Percentiles rank a stretch among this genome's conserved stretches.
Evolutionary conservation across 2,113 vertebrate species (phyloP).

Genomic region (Marcusenius ussheri): DNA sequence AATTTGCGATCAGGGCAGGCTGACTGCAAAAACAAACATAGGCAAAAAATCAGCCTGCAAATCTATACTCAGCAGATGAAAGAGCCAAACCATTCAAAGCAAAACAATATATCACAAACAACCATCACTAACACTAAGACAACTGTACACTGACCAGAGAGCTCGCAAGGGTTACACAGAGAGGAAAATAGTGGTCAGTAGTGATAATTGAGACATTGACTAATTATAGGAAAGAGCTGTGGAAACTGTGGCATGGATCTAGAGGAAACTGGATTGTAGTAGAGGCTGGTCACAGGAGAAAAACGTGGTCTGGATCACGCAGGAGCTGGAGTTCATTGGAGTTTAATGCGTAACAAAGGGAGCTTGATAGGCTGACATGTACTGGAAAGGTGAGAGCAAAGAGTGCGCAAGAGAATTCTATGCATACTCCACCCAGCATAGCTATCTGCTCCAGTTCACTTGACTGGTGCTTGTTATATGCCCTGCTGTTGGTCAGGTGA

Average conservation of each 20-base stretch:
- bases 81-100: neutral
- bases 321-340: neutral
- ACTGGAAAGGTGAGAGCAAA: neutral
- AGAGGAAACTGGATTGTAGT: neutral
- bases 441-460: neutral
- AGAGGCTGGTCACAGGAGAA: neutral
- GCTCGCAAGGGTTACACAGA: neutral
- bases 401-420: neutral
- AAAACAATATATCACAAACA: neutral
- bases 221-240: neutral
- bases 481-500: neutral
- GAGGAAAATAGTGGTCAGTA: neutral
- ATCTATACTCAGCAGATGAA: neutral
- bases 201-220: neutral
- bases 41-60: neutral
- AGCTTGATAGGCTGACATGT: neutral
- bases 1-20: neutral
- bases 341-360: neutral
- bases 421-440: neutral
- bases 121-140: neutral
- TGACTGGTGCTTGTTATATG: neutral
- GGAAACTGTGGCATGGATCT: neutral
- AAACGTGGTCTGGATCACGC: neutral
- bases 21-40: neutral
- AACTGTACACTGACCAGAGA: neutral